phyloP scores from a whole-genome alignment of 2,888 invertebrate genomes.

The Rugalucina vietnamica region DNA sequence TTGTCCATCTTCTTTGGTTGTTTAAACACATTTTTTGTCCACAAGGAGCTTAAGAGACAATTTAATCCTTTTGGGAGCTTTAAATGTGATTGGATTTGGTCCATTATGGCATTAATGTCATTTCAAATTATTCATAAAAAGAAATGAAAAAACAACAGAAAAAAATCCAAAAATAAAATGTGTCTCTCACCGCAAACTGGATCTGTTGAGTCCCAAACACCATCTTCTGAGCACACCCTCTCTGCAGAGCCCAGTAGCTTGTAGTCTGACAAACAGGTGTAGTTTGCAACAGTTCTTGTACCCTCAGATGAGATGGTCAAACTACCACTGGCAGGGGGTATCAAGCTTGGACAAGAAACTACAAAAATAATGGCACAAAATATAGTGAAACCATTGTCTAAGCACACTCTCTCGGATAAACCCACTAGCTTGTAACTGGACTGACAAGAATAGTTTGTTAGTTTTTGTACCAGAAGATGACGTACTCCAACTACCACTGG shows the following conservation, averaged over 20 bases:
- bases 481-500: constrained; percentile 28
- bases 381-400: constrained; percentile 11
- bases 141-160: no score
- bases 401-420: constrained; percentile 6
- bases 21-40: no score
- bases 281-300: constrained; percentile 13
- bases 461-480: constrained; percentile 34
- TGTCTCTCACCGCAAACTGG: constrained; percentile 53
- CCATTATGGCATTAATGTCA: no score
- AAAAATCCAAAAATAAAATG: no score
- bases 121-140: no score
- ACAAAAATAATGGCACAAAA: constrained; percentile 5
- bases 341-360: constrained; percentile 39
- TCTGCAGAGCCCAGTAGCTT: constrained; percentile 17
- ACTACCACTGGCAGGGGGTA: constrained; percentile 27
- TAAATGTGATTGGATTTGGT: no score
- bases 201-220: constrained; percentile 28
- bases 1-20: no score
- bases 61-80: no score
- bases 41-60: no score
- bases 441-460: constrained; percentile 11
- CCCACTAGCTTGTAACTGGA: constrained; percentile 28
- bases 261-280: constrained; percentile 24
- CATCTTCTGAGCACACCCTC: constrained; percentile 17
- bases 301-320: constrained; percentile 31